Percentiles rank a stretch among this genome's conserved stretches.
Evolutionary conservation across 1,140 invertebrate genomes (phyloP).

Genomic region (Drosophila lacertosa): DNA sequence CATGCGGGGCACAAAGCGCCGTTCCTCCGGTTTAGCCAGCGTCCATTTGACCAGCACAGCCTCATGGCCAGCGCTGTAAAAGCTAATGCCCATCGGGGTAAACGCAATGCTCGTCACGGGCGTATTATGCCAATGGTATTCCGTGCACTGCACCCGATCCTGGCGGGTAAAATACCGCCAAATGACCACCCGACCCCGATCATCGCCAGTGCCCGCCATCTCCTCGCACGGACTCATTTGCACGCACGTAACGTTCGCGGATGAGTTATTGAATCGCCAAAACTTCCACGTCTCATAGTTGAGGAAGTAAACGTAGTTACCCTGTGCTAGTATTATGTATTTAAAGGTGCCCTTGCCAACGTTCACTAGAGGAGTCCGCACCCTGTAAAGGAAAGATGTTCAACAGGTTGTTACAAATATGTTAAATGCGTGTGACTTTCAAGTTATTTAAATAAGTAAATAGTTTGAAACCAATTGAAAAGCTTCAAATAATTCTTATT

Average conservation of each 20-base stretch:
- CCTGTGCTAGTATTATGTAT: conserved; percentile 78
- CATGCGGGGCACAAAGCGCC: conserved; percentile 90
- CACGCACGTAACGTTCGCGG: conserved; percentile 87
- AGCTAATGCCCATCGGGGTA: conserved; percentile 87
- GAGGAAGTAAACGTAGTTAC: conserved; percentile 73
- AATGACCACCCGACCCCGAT: conserved; percentile 87
- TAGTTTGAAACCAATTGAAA: too few species aligned
- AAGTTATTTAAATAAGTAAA: too few species aligned
- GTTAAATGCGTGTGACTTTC: too few species aligned
- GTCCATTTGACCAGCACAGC: conserved; percentile 93
- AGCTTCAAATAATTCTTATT: too few species aligned
- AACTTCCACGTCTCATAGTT: conserved; percentile 71
- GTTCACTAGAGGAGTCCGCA: conserved; percentile 49
- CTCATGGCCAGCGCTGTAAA: conserved; percentile 92
- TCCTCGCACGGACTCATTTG: conserved; percentile 88
- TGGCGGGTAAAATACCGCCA: conserved; percentile 86
- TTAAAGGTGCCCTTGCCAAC: conserved; percentile 65
- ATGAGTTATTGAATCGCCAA: conserved; percentile 76
- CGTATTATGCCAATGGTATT: conserved; percentile 92
- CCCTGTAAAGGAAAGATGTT: conserved; percentile 22
- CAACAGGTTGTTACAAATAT: conserved; percentile 18
- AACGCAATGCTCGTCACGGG: conserved; percentile 89
- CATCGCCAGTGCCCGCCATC: conserved; percentile 89
- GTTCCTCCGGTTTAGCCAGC: conserved; percentile 83
- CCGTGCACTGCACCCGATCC: conserved; percentile 29